phyloP scores from a whole-genome alignment of 2,113 vertebrate genomes.

The human (Homo sapiens) region GRCh38 chr3:122929001-122929500 shows the following conservation, averaged over 20 bases:
- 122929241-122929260: not conserved
- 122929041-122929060: slow-evolving; percentile 98
- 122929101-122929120: not conserved
- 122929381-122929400: not conserved
- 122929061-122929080: slow-evolving; percentile 88
- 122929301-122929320: not conserved
- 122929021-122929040: slow-evolving; percentile 96
- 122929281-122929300: not conserved
- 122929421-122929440: not conserved
- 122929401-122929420: not conserved
- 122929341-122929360: not conserved
- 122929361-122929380: not conserved
- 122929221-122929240: not conserved
- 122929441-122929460: not conserved
- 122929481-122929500: not conserved
- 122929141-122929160: not conserved
- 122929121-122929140: not conserved
- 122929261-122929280: not conserved
- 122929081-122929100: slow-evolving; percentile 72
- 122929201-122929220: not conserved
- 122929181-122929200: not conserved
- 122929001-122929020: slow-evolving; percentile 99
- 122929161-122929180: not conserved
- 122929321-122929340: not conserved
- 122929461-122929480: not conserved